A percentile compares a stretch with the other conserved stretches of the same genome.
Evolutionary conservation across 2,113 vertebrate genomes (phyloP).

Genomic region (Balaeniceps rex): DNA sequence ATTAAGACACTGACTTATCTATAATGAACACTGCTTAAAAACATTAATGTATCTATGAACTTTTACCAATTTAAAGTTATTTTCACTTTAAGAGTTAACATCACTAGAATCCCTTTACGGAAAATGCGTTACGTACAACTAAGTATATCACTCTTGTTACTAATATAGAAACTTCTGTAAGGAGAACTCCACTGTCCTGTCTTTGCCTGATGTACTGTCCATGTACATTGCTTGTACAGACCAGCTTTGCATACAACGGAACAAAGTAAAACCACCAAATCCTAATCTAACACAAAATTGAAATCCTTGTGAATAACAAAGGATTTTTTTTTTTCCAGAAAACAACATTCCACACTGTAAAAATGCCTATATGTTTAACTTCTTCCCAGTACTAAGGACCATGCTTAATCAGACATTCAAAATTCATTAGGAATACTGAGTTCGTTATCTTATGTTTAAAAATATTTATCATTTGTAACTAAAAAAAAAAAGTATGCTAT

Average conservation of each 20-base stretch:
- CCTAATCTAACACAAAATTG: background rate
- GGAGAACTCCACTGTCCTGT: background rate
- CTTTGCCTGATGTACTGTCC: background rate
- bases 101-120: background rate
- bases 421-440: background rate
- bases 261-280: background rate
- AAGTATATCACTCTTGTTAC: background rate
- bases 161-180: background rate
- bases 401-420: background rate
- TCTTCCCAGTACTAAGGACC: background rate
- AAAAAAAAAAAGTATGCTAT: background rate
- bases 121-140: background rate
- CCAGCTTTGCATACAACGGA: background rate
- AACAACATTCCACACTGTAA: background rate
- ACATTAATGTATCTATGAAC: conserved; percentile 2
- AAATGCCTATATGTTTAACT: background rate
- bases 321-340: background rate
- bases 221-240: background rate
- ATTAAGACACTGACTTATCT: conserved; percentile 57
- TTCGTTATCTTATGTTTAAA: background rate
- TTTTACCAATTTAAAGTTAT: conserved; percentile 25
- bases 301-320: background rate
- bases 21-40: conserved; percentile 51
- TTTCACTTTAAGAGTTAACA: conserved; percentile 24
- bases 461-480: background rate